Evolutionary conservation across 2,797 vertebrate species (phyloP).

Genomic region (Lepilemur septentrionalis): DNA sequence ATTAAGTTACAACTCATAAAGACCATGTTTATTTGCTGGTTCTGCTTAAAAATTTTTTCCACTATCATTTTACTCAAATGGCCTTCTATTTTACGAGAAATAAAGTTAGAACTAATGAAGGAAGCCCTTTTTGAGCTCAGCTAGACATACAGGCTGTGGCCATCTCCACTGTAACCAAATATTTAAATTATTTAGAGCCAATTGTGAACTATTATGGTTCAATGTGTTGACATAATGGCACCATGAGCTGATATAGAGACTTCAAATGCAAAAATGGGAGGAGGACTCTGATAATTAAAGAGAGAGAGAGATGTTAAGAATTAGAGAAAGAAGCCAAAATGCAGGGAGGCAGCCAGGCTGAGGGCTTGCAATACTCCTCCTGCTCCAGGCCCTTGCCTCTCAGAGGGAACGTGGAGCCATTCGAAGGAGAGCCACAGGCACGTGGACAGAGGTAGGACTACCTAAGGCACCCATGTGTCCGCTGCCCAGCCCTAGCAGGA

Average conservation of each 20-base stretch:
- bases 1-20: slow-evolving; percentile 76
- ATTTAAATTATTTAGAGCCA: background rate
- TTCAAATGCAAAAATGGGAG: background rate
- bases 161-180: slow-evolving; percentile 8
- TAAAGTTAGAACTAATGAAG: slow-evolving; percentile 61
- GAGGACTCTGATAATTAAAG: background rate
- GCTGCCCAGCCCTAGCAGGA: fast-evolving
- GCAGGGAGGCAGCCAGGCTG: background rate
- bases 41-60: slow-evolving; percentile 72
- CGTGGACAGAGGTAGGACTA: fast-evolving
- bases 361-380: fast-evolving
- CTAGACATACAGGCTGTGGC: background rate
- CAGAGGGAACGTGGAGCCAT: background rate
- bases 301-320: background rate
- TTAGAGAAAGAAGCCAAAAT: background rate
- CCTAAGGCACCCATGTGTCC: background rate
- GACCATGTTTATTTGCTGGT: slow-evolving; percentile 74
- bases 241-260: background rate
- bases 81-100: slow-evolving; percentile 72
- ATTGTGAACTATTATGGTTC: background rate
- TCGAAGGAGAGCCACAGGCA: fast-evolving
- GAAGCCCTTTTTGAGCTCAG: slow-evolving; percentile 1
- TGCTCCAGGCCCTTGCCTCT: background rate
- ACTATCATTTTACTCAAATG: slow-evolving; percentile 70
- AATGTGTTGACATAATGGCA: slow-evolving; percentile 2